phyloP scores from a whole-genome alignment of 2,888 invertebrate genomes.

The Drosophila mimica region DNA sequence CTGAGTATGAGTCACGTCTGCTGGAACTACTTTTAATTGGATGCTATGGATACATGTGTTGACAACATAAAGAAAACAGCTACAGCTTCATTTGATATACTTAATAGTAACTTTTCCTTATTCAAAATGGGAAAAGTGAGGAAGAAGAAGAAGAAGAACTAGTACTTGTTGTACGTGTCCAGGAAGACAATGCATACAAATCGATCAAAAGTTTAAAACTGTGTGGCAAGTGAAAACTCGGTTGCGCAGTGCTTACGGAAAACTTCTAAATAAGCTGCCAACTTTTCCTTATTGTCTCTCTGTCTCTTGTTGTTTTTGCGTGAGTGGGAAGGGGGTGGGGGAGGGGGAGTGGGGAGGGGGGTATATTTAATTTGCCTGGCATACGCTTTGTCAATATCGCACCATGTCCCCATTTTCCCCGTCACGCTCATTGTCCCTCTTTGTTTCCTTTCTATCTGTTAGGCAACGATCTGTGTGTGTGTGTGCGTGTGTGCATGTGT shows the following conservation, averaged over 20 bases:
- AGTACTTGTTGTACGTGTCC: constrained; percentile 56
- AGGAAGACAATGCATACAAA: constrained; percentile 54
- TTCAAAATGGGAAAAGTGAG: constrained; percentile 3
- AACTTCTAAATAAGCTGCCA: constrained; percentile 62
- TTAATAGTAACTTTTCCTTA: constrained; percentile 24
- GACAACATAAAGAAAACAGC: neutral
- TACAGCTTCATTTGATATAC: constrained; percentile 12
- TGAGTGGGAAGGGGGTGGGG: neutral
- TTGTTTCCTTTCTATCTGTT: constrained; percentile 9
- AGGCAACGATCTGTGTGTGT: constrained; percentile 14
- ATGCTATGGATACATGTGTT: neutral
- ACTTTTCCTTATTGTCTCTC: constrained; percentile 55
- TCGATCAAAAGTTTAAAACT: constrained; percentile 67
- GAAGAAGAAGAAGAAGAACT: neutral
- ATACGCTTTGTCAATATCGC: constrained; percentile 78
- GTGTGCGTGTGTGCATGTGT: constrained; percentile 17
- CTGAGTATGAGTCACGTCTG: neutral
- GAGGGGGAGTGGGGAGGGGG: constrained; percentile 18
- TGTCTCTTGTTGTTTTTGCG: constrained; percentile 34
- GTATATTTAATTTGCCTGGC: constrained; percentile 74
- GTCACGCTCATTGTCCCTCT: neutral
- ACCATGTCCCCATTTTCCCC: constrained; percentile 15
- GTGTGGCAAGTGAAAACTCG: constrained; percentile 36
- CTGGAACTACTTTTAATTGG: neutral
- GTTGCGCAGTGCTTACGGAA: constrained; percentile 23